phyloP scores from a whole-genome alignment of 2,888 invertebrate species.

The Eurytoma californica region DNA sequence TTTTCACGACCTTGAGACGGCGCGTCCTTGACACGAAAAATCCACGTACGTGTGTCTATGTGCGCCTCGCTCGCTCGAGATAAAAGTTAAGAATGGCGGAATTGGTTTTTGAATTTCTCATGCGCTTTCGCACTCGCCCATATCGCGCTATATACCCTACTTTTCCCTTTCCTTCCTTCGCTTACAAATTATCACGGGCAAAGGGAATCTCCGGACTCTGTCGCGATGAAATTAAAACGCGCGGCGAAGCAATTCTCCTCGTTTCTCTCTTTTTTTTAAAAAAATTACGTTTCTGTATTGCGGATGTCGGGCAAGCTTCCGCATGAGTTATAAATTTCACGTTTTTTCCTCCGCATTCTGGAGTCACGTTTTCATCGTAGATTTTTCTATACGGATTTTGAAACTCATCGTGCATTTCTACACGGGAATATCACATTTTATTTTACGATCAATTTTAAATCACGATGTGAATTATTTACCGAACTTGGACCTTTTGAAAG shows the following conservation, averaged over 20 bases:
- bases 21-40: slow-evolving; percentile 53
- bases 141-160: background rate
- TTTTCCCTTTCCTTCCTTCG: background rate
- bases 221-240: background rate
- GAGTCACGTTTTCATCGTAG: no score
- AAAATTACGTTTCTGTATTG: no score
- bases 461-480: no score
- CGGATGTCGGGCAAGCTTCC: no score
- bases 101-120: slow-evolving; percentile 23
- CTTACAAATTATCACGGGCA: background rate
- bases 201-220: background rate
- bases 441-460: no score
- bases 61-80: slow-evolving; percentile 9
- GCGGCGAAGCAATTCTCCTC: background rate
- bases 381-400: no score
- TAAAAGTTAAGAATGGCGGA: slow-evolving; percentile 21
- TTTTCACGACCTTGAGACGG: slow-evolving; percentile 55
- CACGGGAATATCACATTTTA: no score
- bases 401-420: background rate
- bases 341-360: no score
- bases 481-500: background rate
- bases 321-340: no score
- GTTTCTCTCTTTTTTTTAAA: background rate
- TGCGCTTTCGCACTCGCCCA: background rate
- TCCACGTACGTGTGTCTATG: slow-evolving; percentile 14